Base-by-base conservation (phyloP, 2,113 vertebrate genomes). In the Hippoglossus stenolepis region DNA sequence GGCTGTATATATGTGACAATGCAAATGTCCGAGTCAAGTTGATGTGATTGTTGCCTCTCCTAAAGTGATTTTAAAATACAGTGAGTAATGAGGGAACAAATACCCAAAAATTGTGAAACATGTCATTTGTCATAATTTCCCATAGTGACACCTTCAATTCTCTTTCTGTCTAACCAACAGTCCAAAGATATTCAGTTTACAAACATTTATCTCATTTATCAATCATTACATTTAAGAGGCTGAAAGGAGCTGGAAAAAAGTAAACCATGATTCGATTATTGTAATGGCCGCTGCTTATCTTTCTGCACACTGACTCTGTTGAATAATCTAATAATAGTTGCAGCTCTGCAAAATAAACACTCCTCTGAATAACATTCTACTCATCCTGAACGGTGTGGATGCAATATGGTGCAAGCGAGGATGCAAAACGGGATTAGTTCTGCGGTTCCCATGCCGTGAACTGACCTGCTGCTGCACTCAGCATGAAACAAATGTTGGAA, bases 401-500 rank as follows among this genome's bases (percentile, higher is more conserved):
- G 40, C 73, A 64, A 38, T 47, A 51, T 40, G 15, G 4, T 18
- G 45, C 15, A 18, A 4, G 45, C 17, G 45, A 18, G 45, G 40
- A 43, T 43, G 40, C 10, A 13, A 13, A 13, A 43, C 11, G 40
- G 20, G 47, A 2, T 77, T n/a, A 64, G 45, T 12, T 53, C 40
- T 60, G n/a, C 10, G 61, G 70, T 88, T 84, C 86, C 57, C 88
- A 75, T 87, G 83, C 82, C 38, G 78, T 57, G 85, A 84, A 61
- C 73, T 84, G 80, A 90, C 85, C 85, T 82, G 70, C 77, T 63
- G 72, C 86, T 89, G 88, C 85, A 89, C 88, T 88, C 82, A 24
- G 89, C 80, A 40, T 70, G 85, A 88, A 81, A 72, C 93, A 94
- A 92, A 93, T 93, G 91, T 87, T 88, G 72, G 79, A 77, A 86